Evolutionary conservation across 2,888 invertebrate genomes (phyloP).

Genomic region (Caenorhabditis afra): DNA sequence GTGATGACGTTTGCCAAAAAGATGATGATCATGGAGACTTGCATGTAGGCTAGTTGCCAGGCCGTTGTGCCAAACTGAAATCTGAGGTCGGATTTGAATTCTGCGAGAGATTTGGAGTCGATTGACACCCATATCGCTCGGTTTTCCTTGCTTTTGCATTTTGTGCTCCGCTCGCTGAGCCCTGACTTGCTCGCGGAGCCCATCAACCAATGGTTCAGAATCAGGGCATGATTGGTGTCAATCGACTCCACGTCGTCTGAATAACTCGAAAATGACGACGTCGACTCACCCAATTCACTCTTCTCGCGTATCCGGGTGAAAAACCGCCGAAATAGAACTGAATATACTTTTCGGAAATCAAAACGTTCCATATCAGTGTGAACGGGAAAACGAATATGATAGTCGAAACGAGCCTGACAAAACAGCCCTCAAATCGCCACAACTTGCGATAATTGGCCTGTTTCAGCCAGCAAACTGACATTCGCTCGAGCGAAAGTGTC

Average conservation of each 20-base stretch:
- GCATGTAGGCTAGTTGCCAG: slow-evolving; percentile 43
- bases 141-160: no score
- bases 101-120: not conserved
- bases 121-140: no score
- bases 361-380: slow-evolving; percentile 39
- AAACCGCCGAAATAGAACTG: slow-evolving; percentile 42
- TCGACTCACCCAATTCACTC: slow-evolving; percentile 37
- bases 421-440: not conserved
- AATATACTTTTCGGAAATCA: slow-evolving; percentile 45
- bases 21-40: slow-evolving; percentile 29
- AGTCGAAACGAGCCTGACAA: not conserved
- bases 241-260: no score
- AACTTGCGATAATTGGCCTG: slow-evolving; percentile 16
- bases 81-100: not conserved
- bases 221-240: no score
- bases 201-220: no score
- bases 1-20: slow-evolving; percentile 5
- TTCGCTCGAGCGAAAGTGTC: slow-evolving; percentile 12
- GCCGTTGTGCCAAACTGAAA: slow-evolving; percentile 44
- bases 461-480: slow-evolving; percentile 3
- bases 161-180: no score
- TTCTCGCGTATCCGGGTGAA: slow-evolving; percentile 32
- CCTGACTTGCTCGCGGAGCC: no score
- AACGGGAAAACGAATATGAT: slow-evolving; percentile 16
- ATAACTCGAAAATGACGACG: not conserved